phyloP scores from a whole-genome alignment of 37 sponge, comb jelly and placozoan genomes.

The Spongia lamella region DNA sequence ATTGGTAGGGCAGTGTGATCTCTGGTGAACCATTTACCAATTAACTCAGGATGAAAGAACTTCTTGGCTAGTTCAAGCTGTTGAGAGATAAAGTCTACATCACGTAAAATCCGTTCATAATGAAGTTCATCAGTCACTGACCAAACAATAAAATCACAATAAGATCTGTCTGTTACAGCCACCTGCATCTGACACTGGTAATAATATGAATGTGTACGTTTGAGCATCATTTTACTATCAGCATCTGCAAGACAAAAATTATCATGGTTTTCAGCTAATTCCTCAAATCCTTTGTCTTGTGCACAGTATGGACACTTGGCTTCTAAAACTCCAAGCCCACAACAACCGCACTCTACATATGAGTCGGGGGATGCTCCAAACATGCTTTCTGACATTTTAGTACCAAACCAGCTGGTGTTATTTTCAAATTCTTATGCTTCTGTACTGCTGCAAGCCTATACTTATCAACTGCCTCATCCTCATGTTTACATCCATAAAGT shows the following conservation, averaged over 20 bases:
- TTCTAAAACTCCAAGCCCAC: conserved; percentile 37
- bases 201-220: conserved; percentile 22
- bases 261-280: not conserved
- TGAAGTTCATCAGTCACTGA: conserved; percentile 31
- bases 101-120: conserved; percentile 21
- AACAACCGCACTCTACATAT: conserved; percentile 22
- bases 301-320: conserved; percentile 34
- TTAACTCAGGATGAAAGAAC: conserved; percentile 41
- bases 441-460: not conserved
- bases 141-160: conserved; percentile 50
- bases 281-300: not conserved
- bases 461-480: not conserved
- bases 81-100: conserved; percentile 15
- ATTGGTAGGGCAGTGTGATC: not conserved
- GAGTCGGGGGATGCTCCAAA: no score
- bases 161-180: conserved; percentile 1
- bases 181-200: conserved; percentile 45
- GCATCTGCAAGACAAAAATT: conserved; percentile 1
- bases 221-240: conserved; percentile 1
- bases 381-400: no score
- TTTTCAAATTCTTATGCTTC: not conserved
- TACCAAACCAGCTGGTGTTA: conserved; percentile 3
- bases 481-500: conserved; percentile 19
- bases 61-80: not conserved
- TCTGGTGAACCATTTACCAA: conserved; percentile 43